phyloP scores from a whole-genome alignment of 2,113 vertebrate species.

The Falcunculus frontatus region DNA sequence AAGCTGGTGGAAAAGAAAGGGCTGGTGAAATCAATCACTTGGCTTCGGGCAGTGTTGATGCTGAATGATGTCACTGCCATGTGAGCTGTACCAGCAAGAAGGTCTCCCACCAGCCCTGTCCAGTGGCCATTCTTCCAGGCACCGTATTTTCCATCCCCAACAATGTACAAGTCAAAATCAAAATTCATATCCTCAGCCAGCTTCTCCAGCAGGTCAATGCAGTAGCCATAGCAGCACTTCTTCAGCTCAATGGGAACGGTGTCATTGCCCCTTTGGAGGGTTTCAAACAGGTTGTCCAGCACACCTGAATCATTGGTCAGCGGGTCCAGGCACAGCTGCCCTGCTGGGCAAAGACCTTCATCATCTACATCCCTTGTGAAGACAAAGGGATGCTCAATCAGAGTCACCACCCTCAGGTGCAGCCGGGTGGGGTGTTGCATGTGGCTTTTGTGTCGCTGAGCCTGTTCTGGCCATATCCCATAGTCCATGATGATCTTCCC shows the following conservation, averaged over 20 bases:
- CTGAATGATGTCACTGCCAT: slow-evolving; percentile 85
- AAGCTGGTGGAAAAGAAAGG: slow-evolving; percentile 86
- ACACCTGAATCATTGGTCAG: slow-evolving; percentile 84
- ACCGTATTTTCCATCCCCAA: slow-evolving; percentile 84
- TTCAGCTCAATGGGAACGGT: slow-evolving; percentile 75
- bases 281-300: slow-evolving; percentile 85
- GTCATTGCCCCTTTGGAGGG: slow-evolving; percentile 83
- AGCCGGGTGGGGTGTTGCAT: slow-evolving; percentile 72
- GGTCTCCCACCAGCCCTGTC: slow-evolving; percentile 83
- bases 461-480: slow-evolving; percentile 84
- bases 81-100: slow-evolving; percentile 78
- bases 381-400: slow-evolving; percentile 94
- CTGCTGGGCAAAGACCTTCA: slow-evolving; percentile 90
- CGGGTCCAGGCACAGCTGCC: slow-evolving; percentile 91
- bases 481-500: slow-evolving; percentile 86
- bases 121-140: slow-evolving; percentile 82
- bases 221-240: slow-evolving; percentile 85
- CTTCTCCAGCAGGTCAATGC: slow-evolving; percentile 82
- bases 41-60: slow-evolving; percentile 83
- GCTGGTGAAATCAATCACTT: slow-evolving; percentile 84
- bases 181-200: slow-evolving; percentile 84
- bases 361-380: slow-evolving; percentile 90
- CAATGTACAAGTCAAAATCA: slow-evolving; percentile 83
- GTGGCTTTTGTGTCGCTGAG: slow-evolving; percentile 76
- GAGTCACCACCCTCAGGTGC: slow-evolving; percentile 90